A percentile compares a stretch with the other conserved stretches of the same genome.
These are phyloP conservation scores for Exephanes ischioxanthus DNA, from an alignment of 2,888 invertebrate genomes.

Conservation along the genomic window DNA sequence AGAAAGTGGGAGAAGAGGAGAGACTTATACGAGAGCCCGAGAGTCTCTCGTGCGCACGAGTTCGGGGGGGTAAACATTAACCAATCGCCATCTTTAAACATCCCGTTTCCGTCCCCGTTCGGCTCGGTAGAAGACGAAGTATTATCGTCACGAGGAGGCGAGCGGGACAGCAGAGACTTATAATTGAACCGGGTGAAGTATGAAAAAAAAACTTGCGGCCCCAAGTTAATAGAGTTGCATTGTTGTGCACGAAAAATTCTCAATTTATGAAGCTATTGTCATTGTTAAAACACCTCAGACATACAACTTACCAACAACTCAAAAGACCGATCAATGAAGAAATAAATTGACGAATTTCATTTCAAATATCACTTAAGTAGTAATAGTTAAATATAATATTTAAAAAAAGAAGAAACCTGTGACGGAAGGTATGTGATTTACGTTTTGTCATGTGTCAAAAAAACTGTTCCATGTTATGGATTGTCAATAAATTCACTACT, in stretches of 20 bases:
- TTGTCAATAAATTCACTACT: no score
- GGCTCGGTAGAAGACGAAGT: constrained; percentile 2
- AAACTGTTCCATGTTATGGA: no score
- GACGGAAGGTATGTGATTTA: no score
- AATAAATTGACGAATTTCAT: no score
- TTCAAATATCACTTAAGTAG: no score
- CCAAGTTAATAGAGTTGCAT: not conserved
- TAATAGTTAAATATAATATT: no score
- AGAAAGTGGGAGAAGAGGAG: constrained; percentile 41
- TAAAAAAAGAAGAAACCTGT: no score
- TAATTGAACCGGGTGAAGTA: not conserved
- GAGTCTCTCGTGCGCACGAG: constrained; percentile 33
- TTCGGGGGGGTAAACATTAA: constrained; percentile 73
- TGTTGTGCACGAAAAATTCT: not conserved
- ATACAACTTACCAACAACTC: no score
- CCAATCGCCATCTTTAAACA: constrained; percentile 78
- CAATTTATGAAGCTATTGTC: not conserved
- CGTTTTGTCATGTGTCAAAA: no score
- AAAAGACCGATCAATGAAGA: no score
- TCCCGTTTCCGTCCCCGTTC: constrained; percentile 67
- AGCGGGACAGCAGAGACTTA: not conserved
- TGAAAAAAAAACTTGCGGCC: not conserved
- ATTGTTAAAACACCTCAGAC: no score
- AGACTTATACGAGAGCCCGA: constrained; percentile 36
- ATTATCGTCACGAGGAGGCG: constrained; percentile 35